A percentile compares a stretch with the other conserved stretches of the same genome.
Conservation (phyloP, 2,888 invertebrate genomes). For the Deilephila elpenor region DNA sequence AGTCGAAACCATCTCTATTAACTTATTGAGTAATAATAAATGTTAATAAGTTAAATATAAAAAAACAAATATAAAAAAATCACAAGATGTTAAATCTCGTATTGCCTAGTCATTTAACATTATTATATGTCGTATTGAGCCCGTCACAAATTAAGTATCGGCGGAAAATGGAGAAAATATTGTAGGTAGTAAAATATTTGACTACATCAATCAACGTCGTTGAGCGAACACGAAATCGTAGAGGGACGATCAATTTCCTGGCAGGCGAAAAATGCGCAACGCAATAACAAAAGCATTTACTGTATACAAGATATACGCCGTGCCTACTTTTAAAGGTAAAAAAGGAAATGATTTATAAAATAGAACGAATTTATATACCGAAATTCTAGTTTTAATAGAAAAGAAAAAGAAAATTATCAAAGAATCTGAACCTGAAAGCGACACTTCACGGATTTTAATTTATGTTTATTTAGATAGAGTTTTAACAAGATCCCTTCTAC, state of each 20-base stretch:
- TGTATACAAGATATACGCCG: not conserved
- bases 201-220: not conserved
- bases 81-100: not conserved
- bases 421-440: too few relatives aligned
- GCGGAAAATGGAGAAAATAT: not conserved
- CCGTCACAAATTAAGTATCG: not conserved
- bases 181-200: not conserved
- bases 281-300: not conserved
- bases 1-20: too few relatives aligned
- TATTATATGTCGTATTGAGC: too few relatives aligned
- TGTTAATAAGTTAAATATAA: not conserved
- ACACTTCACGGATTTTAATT: too few relatives aligned
- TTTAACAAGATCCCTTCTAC: too few relatives aligned
- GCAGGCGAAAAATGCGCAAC: not conserved
- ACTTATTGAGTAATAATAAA: not conserved
- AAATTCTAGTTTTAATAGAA: too few relatives aligned
- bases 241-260: not conserved
- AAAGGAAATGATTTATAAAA: too few relatives aligned
- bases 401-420: too few relatives aligned
- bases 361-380: too few relatives aligned
- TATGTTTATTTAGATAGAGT: too few relatives aligned
- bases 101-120: too few relatives aligned
- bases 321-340: too few relatives aligned
- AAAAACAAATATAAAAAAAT: not conserved
- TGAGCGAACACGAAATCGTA: not conserved